These are phyloP conservation scores for Leptogaster cylindrica DNA, from an alignment of 2,888 invertebrate genomes.

Conservation along the genomic window DNA sequence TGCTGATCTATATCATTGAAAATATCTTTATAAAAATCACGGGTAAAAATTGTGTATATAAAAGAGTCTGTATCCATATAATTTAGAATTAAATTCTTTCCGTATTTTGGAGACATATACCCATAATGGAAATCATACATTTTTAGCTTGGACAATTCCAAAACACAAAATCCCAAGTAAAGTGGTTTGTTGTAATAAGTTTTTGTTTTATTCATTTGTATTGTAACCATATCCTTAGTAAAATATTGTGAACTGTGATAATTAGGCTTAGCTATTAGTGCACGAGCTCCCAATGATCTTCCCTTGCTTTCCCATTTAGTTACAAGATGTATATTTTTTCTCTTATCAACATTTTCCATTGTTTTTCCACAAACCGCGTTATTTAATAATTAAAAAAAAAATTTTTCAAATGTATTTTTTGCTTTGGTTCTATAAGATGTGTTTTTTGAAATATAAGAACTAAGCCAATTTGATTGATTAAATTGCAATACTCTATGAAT, in stretches of 20 bases:
- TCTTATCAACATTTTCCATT: conserved; percentile 49
- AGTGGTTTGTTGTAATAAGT: conserved; percentile 44
- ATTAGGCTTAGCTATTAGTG: conserved; percentile 42
- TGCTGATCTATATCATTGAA: conserved; percentile 28
- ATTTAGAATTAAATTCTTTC: conserved; percentile 4
- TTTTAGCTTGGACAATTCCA: conserved; percentile 45
- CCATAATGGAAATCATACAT: conserved; percentile 47
- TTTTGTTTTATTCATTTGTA: conserved; percentile 33
- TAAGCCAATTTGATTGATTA: conserved; percentile 48
- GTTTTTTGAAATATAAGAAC: neutral
- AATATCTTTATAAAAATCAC: conserved; percentile 46
- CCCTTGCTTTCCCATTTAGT: conserved; percentile 41
- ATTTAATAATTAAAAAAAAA: conserved; percentile 20
- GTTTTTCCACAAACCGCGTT: conserved; percentile 43
- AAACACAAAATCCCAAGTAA: conserved; percentile 36
- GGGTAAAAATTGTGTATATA: conserved; percentile 41
- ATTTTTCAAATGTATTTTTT: neutral
- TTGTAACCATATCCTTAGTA: conserved; percentile 4
- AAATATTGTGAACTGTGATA: conserved; percentile 38
- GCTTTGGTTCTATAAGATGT: conserved; percentile 5
- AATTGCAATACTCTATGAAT: conserved; percentile 52
- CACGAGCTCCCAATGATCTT: conserved; percentile 46
- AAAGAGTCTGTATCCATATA: conserved; percentile 42
- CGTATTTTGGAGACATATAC: conserved; percentile 41
- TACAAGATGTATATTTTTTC: conserved; percentile 47